phyloP scores from a whole-genome alignment of 2,113 vertebrate genomes.

The Pachycephala philippinensis region DNA sequence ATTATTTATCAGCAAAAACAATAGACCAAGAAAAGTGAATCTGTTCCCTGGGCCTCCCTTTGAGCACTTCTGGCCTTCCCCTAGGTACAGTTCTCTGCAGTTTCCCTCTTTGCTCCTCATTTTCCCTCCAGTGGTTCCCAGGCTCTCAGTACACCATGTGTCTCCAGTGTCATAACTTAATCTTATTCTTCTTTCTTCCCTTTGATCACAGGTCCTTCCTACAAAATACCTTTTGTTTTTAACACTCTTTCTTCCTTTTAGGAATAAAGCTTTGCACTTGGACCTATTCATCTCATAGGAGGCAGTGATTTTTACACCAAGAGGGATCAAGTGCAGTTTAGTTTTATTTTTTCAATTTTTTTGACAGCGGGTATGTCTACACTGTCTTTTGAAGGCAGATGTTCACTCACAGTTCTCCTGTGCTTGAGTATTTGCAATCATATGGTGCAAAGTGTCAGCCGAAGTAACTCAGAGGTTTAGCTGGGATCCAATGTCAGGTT shows the following conservation, averaged over 20 bases:
- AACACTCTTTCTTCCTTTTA: background rate
- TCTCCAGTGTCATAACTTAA: background rate
- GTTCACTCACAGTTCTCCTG: background rate
- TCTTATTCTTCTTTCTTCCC: background rate
- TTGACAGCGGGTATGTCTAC: background rate
- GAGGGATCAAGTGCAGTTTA: background rate
- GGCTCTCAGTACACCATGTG: fast-evolving
- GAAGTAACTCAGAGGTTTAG: background rate
- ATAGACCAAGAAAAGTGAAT: background rate
- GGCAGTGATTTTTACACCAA: background rate
- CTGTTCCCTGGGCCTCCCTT: fast-evolving
- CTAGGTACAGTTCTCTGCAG: background rate
- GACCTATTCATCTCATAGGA: background rate
- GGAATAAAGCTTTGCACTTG: background rate
- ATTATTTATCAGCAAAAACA: background rate
- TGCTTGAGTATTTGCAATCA: background rate
- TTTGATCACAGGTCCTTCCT: background rate
- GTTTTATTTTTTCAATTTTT: background rate
- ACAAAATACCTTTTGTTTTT: background rate
- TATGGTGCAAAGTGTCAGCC: background rate
- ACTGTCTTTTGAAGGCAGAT: background rate
- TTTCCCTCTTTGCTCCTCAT: background rate
- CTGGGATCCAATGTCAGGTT: background rate
- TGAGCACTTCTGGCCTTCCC: background rate
- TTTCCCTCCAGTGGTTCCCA: background rate